phyloP scores from a whole-genome alignment of 2,113 vertebrate species.

The Tor tambroides region DNA sequence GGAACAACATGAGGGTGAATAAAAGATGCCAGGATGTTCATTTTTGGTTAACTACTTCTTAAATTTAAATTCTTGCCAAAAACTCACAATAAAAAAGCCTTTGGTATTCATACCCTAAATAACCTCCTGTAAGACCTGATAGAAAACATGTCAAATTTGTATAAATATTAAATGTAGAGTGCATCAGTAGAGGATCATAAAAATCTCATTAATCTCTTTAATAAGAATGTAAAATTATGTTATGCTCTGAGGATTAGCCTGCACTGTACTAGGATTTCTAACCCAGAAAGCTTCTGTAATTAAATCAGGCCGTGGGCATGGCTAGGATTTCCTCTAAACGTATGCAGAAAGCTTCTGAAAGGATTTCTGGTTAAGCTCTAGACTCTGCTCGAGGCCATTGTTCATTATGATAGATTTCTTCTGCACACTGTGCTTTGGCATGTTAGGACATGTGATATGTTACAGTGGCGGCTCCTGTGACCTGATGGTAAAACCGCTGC shows the following conservation, averaged over 20 bases:
- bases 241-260: slow-evolving; percentile 2
- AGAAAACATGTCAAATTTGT: background rate
- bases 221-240: background rate
- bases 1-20: background rate
- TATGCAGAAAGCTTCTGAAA: slow-evolving; percentile 8
- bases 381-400: background rate
- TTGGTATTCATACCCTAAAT: background rate
- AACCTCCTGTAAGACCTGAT: background rate
- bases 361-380: slow-evolving; percentile 31
- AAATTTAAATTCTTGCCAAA: background rate
- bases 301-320: background rate
- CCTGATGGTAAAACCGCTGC: slow-evolving; percentile 19
- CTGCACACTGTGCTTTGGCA: slow-evolving; percentile 18
- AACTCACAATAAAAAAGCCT: background rate
- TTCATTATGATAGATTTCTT: slow-evolving; percentile 27
- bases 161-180: background rate
- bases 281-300: background rate
- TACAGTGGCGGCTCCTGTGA: slow-evolving; percentile 33
- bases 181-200: background rate
- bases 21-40: background rate
- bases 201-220: background rate
- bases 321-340: slow-evolving; percentile 11
- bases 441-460: slow-evolving; percentile 36
- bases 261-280: background rate
- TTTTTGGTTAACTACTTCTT: too few relatives aligned